Percentiles rank a stretch among this genome's conserved stretches.
Conservation (phyloP, 1,140 invertebrate species). For the Mercenaria mercenaria region DNA sequence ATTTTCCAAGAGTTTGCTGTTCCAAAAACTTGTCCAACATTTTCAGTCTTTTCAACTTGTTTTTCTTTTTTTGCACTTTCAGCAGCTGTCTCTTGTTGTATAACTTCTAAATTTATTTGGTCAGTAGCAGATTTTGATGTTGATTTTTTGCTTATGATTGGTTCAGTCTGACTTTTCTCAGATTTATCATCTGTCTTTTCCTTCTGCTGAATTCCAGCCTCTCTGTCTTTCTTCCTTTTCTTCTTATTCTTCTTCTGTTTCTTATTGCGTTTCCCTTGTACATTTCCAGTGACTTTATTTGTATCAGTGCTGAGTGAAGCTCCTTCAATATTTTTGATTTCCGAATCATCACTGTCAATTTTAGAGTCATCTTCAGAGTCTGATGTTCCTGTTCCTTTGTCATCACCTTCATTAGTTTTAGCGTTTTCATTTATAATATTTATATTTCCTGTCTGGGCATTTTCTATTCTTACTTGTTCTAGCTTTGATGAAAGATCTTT, state of each 20-base stretch:
- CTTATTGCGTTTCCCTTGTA: not conserved
- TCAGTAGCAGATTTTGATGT: not conserved
- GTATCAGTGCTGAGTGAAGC: not conserved
- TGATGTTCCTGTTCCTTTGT: not conserved
- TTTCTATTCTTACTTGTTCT: not conserved
- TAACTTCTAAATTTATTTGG: not conserved
- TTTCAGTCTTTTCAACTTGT: not conserved
- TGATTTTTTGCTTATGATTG: not conserved
- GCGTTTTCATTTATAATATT: not conserved
- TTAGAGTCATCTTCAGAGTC: not conserved
- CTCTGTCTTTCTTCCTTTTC: constrained; percentile 5
- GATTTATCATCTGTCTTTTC: not conserved
- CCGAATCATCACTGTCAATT: not conserved
- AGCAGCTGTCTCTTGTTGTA: not conserved
- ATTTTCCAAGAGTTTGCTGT: not conserved
- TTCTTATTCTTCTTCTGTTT: constrained; percentile 20
- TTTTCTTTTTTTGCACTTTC: not conserved
- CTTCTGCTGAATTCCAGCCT: not conserved
- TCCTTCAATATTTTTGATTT: not conserved
- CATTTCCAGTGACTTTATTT: not conserved
- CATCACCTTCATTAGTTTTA: not conserved
- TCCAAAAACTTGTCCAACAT: not conserved
- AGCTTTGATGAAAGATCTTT: not conserved
- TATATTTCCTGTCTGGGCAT: not conserved
- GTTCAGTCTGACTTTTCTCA: not conserved